Evolutionary conservation across 2,797 vertebrate species (phyloP).

Genomic region (Enteromius paludinosus): DNA sequence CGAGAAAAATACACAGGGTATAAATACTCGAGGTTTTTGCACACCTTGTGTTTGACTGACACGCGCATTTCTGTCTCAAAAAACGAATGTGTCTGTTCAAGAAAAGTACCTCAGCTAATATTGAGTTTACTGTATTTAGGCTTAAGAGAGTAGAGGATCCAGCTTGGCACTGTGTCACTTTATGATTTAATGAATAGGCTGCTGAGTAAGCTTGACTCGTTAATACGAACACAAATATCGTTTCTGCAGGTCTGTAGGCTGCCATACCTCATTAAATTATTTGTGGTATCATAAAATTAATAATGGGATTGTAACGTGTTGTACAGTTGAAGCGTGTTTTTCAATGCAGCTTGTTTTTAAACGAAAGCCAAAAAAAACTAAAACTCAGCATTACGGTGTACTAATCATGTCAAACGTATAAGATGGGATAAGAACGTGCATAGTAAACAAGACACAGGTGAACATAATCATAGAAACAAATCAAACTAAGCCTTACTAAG

Average conservation of each 20-base stretch:
- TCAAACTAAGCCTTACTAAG: neutral
- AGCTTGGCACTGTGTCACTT: conserved; percentile 4
- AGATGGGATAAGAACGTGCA: too few relatives aligned
- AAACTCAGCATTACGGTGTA: neutral
- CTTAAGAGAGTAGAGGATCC: conserved; percentile 53
- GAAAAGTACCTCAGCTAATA: conserved; percentile 71
- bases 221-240: neutral
- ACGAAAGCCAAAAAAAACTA: neutral
- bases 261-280: conserved; percentile 11
- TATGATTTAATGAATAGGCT: conserved; percentile 20
- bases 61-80: conserved; percentile 70
- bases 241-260: neutral
- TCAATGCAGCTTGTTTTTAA: neutral
- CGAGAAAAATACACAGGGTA: conserved; percentile 73
- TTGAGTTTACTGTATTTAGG: conserved; percentile 72
- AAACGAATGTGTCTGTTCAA: conserved; percentile 65
- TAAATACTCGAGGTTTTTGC: conserved; percentile 73
- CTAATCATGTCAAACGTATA: neutral
- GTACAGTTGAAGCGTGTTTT: neutral
- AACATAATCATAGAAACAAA: neutral
- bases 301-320: neutral
- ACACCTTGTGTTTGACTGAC: conserved; percentile 71
- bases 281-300: neutral
- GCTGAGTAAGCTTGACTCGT: neutral
- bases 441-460: neutral